Evolutionary conservation across 2,888 invertebrate genomes (phyloP).

Genomic region (Timema cristinae): DNA sequence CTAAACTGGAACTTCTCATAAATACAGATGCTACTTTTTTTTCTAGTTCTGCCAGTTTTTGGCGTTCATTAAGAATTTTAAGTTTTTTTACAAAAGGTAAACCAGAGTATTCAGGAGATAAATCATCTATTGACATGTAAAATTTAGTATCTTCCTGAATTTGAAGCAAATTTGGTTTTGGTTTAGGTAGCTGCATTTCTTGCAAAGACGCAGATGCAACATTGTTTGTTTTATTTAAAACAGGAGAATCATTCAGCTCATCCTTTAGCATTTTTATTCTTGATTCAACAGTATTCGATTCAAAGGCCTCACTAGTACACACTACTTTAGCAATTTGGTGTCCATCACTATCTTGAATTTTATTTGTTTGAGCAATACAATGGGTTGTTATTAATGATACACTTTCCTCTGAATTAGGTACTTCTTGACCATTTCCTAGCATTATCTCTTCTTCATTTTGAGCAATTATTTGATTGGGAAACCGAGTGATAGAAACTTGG

Average conservation of each 20-base stretch:
- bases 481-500: not conserved
- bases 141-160: slow-evolving; percentile 50
- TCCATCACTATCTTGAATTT: no score
- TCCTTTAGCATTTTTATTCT: no score
- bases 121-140: slow-evolving; percentile 79
- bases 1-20: slow-evolving; percentile 75
- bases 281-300: no score
- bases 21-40: slow-evolving; percentile 56
- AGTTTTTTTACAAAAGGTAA: slow-evolving; percentile 83
- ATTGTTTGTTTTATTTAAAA: no score
- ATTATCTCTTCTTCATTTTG: not conserved
- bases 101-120: slow-evolving; percentile 82
- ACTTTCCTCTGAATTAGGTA: no score
- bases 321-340: no score
- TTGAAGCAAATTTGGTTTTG: slow-evolving; percentile 29
- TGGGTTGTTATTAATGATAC: no score
- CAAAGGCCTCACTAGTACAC: no score
- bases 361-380: no score
- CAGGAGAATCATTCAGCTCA: no score
- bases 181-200: not conserved
- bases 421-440: no score
- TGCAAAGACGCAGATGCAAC: not conserved
- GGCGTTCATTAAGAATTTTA: slow-evolving; percentile 82
- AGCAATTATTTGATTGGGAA: no score
- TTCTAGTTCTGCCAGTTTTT: slow-evolving; percentile 78